Conservation (phyloP, 64 coral and sea anemone genomes). For the Hydrozoanthus tunicans region DNA sequence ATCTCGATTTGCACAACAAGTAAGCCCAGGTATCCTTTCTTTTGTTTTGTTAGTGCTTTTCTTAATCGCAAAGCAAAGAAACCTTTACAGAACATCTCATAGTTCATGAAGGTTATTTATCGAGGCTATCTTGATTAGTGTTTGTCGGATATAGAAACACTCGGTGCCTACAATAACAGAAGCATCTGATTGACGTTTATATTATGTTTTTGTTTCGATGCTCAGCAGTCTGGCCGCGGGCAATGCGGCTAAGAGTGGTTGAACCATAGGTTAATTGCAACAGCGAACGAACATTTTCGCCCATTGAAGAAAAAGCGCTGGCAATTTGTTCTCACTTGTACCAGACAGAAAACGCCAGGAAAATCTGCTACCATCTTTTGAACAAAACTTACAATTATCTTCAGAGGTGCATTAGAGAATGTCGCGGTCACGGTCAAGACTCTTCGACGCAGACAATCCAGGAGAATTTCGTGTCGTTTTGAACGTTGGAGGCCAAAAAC, state of each 20-base stretch:
- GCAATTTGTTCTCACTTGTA: background rate
- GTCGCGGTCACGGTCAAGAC: conserved; percentile 83
- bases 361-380: background rate
- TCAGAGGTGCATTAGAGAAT: conserved; percentile 32
- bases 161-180: conserved; percentile 8
- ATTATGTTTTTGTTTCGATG: conserved; percentile 8
- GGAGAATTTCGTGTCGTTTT: conserved; percentile 83
- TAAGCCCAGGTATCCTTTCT: background rate
- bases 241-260: background rate
- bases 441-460: conserved; percentile 90
- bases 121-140: conserved; percentile 38
- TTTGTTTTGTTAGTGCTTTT: background rate
- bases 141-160: conserved; percentile 47
- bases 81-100: background rate
- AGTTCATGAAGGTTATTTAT: conserved; percentile 35
- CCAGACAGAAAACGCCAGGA: background rate
- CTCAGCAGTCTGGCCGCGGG: conserved; percentile 8
- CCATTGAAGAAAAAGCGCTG: conserved; percentile 12
- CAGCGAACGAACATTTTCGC: background rate
- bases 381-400: background rate
- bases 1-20: conserved; percentile 18
- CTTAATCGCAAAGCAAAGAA: conserved; percentile 40
- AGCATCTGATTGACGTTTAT: conserved; percentile 11
- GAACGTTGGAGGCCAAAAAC: conserved; percentile 92
- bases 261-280: conserved; percentile 11